Evolutionary conservation across 2,888 invertebrate species (phyloP), one percentile per base, ranked within the genome.

Genomic region (Parascotia fuliginaria): DNA sequence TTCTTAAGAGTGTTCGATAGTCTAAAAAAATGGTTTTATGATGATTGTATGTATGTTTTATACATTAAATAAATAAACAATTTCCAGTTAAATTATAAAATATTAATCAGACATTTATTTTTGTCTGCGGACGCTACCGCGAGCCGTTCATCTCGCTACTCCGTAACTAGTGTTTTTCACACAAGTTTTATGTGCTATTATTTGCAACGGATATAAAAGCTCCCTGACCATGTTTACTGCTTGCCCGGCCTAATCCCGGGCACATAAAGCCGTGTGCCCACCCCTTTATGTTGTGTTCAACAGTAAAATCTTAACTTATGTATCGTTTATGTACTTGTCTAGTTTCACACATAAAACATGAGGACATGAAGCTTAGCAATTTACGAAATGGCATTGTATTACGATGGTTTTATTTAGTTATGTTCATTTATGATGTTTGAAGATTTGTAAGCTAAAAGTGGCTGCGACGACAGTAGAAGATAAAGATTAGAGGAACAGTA

Each of bases 131-230:
- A 60, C 85, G 11, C 50, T 85, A 77, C 80, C 48, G 43, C 54
- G 56, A 60, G 51, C 66, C 66, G 74, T 77, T 79, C 83, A 80
- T 76, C 74, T 75, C 77, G 65, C 63, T 60, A 55, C 74, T 65
- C 76, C 73, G 85, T 90, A 87, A 88, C 89, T 90, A 88, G 89
- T 88, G 87, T 90, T 91, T 91, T 92, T 91, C 91, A 85, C 89
- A 82, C 85, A 87, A 89, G 85, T 92, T 92, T 92, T 92, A 92
- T 91, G 89, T 77, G 86, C 90, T 89, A 92, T 92, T 92, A 92
- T 92, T 92, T 89, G 89, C 86, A 86, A 85, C 81, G 84, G 84
- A 79, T 85, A 90, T 92, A 92, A 92, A 92, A 87, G 85, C 86
- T 39, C 39, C 49, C 49, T 59, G 80, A 66, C 73, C 75, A 73